A percentile compares a stretch with the other conserved stretches of the same genome.
Conservation (phyloP, 2,888 invertebrate genomes). For the Agriopis leucophaearia region DNA sequence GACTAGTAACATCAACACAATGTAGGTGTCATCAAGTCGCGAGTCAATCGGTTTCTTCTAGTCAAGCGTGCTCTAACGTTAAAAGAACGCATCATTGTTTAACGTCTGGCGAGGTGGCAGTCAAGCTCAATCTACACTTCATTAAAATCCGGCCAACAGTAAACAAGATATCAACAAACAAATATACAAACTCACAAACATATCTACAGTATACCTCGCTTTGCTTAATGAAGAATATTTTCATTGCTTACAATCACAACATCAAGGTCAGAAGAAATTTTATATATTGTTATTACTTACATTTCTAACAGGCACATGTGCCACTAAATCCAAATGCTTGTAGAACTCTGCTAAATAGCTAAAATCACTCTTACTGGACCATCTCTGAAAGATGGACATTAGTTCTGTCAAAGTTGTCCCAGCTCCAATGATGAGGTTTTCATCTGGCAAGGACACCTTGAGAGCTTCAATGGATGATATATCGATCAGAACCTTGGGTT, state of each 20-base stretch:
- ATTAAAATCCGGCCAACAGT: too few species aligned
- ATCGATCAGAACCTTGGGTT: constrained; percentile 86
- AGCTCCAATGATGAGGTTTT: constrained; percentile 85
- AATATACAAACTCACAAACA: too few species aligned
- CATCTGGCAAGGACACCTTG: constrained; percentile 62
- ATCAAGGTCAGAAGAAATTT: not conserved
- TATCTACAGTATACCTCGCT: too few species aligned
- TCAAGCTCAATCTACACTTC: too few species aligned
- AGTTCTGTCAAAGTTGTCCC: constrained; percentile 85
- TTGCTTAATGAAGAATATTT: not conserved
- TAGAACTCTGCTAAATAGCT: constrained; percentile 86
- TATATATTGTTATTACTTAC: constrained; percentile 77
- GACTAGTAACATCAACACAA: too few species aligned
- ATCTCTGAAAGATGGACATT: constrained; percentile 76
- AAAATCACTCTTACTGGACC: constrained; percentile 80
- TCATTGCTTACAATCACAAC: not conserved
- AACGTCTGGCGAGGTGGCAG: too few species aligned
- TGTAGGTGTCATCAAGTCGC: too few species aligned
- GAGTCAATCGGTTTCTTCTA: too few species aligned
- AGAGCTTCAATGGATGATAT: constrained; percentile 86
- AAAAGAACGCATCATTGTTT: too few species aligned
- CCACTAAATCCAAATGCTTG: constrained; percentile 89
- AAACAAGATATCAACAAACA: too few species aligned
- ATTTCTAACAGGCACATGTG: constrained; percentile 90
- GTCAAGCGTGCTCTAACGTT: too few species aligned